Evolutionary conservation across 2,797 vertebrate genomes (phyloP).

Genomic region (Iguana delicatissima): DNA sequence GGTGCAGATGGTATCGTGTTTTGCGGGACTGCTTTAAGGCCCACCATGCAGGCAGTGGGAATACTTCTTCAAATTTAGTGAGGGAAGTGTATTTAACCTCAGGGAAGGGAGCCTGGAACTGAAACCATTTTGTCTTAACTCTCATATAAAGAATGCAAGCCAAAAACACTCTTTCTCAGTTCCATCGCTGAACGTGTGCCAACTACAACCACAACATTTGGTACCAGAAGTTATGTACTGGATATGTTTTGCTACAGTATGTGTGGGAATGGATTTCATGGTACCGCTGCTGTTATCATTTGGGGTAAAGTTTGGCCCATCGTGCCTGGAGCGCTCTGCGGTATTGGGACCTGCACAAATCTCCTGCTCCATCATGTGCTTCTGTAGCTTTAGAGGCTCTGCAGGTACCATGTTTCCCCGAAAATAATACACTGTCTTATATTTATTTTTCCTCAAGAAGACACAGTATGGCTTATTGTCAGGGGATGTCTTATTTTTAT

Average conservation of each 20-base stretch:
- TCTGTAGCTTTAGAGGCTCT: background rate
- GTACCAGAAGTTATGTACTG: background rate
- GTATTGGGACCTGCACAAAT: background rate
- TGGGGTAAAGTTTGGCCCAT: background rate
- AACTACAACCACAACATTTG: background rate
- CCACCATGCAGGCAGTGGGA: background rate
- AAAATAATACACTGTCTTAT: no score
- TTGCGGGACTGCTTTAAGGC: background rate
- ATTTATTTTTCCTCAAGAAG: no score
- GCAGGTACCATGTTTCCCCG: no score
- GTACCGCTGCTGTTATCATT: background rate
- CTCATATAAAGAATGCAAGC: background rate
- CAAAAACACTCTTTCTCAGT: background rate
- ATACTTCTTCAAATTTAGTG: background rate
- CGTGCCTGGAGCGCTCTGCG: background rate
- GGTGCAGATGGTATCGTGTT: background rate
- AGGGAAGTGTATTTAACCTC: background rate
- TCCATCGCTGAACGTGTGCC: background rate
- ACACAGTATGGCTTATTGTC: no score
- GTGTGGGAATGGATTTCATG: background rate
- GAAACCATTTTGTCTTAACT: background rate
- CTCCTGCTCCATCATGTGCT: background rate
- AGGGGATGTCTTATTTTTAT: no score
- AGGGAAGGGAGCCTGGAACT: background rate
- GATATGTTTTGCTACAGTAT: background rate